Percentiles rank a stretch among this genome's conserved stretches.
These are phyloP conservation scores for Drosophila pseudotakahashii DNA, from an alignment of 2,888 invertebrate genomes.

Conservation along the genomic window DNA sequence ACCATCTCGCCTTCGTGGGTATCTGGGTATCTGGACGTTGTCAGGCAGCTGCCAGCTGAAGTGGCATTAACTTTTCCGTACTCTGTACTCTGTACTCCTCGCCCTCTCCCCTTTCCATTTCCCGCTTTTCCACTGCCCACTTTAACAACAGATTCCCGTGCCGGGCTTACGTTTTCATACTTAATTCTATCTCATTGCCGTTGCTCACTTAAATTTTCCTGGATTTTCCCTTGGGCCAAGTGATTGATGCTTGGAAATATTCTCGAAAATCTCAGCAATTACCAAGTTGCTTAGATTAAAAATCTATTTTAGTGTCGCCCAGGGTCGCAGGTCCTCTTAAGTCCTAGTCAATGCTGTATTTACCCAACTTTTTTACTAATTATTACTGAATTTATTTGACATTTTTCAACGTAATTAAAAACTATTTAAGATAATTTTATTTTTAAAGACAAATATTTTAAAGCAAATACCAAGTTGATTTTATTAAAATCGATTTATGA, in stretches of 20 bases:
- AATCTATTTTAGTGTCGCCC: not conserved
- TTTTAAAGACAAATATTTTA: not conserved
- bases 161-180: conserved; percentile 34
- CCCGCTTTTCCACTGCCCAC: not conserved
- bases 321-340: too few species aligned
- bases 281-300: conserved; percentile 2
- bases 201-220: conserved; percentile 45
- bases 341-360: too few species aligned
- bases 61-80: conserved; percentile 75
- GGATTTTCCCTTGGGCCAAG: conserved; percentile 18
- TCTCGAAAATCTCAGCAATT: not conserved
- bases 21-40: conserved; percentile 67
- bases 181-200: conserved; percentile 30
- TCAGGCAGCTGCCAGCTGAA: conserved; percentile 80
- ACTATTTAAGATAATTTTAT: not conserved
- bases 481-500: too few species aligned
- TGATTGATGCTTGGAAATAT: conserved; percentile 2
- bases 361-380: not conserved
- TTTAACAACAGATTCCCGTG: conserved; percentile 30
- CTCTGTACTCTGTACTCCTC: not conserved
- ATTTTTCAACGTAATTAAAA: not conserved
- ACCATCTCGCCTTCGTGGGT: conserved; percentile 19
- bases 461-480: too few species aligned
- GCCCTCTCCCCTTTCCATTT: not conserved
- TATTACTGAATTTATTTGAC: not conserved